Evolutionary conservation across 2,113 vertebrate species (phyloP).

Genomic region (Pundamilia nyererei): DNA sequence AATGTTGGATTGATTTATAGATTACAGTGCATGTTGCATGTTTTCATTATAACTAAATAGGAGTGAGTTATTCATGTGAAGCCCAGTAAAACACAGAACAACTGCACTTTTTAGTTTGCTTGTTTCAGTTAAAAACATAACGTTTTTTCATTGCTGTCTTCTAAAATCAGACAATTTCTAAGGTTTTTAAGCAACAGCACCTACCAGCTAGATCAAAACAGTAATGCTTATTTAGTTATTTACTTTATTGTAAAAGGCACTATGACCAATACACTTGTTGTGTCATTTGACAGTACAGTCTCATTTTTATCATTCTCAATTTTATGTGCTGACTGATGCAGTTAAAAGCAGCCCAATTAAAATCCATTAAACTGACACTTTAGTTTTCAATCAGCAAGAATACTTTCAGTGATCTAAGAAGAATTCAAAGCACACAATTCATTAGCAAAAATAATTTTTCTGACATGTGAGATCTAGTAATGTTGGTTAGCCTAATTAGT

Average conservation of each 20-base stretch:
- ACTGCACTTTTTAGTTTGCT: background rate
- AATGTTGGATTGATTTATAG: background rate
- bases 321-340: background rate
- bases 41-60: background rate
- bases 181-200: background rate
- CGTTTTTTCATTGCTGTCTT: rapidly evolving
- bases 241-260: rapidly evolving
- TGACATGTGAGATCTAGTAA: background rate
- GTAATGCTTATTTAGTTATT: rapidly evolving
- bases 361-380: background rate
- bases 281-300: background rate
- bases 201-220: background rate
- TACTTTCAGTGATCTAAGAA: rapidly evolving
- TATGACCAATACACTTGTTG: background rate
- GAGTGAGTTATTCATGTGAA: background rate
- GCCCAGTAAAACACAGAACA: background rate
- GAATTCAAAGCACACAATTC: background rate
- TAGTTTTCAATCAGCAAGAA: background rate
- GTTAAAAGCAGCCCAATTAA: background rate
- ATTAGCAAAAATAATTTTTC: background rate
- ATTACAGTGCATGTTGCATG: background rate
- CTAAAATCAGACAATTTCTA: background rate
- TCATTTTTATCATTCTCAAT: background rate
- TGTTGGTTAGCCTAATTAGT: background rate
- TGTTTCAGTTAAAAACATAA: background rate